Base-by-base conservation (phyloP, 2,113 vertebrate species). In the Apodemus sylvaticus region DNA sequence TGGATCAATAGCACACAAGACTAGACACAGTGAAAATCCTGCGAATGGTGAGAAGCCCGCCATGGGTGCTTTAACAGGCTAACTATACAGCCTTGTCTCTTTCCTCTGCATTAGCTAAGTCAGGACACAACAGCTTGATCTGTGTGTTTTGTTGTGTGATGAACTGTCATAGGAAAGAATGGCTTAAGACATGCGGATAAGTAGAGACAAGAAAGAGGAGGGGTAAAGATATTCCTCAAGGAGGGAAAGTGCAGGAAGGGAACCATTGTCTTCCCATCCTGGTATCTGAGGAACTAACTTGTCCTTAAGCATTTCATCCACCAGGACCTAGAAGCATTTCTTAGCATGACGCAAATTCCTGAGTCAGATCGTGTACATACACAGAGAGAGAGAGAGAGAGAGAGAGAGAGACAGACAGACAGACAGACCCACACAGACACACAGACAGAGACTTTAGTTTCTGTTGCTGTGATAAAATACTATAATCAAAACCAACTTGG, bases 201-300 rank as follows among this genome's bases (percentile, higher is more conserved):
- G 12, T 5, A 45, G 10, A 78, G 22, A 34, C 3, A 14, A 92
- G 94, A 74, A 51, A 29, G 36, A 3, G 13, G 7, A 48, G 22
- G 20, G 7, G 53, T 1, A 0, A 60, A 86, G 20, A 81, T 31
- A 66, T 90, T 45, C n/a, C 51, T 64, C 3, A 1, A 36, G 55
- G 26, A 55, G n/a, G 64, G 85, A 42, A 14, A 85, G 62, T 64
- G n/a, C 12, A 24, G 73, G 2, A 48, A 6, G 16, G 51, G 42
- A 3, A 2, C 17, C n/a, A 39, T 0, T 0, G 70, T 70, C 39
- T 64, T 85, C 45, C 14, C 13, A n/a, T 24, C 70, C 48, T 91
- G 55, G 45, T 26, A 70, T 48, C 45, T 13, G 1, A 0, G 24
- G 39, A 7, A 13, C 19, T 22, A 24, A 1, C 31, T 12, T 17